Evolutionary conservation across 1,140 invertebrate genomes (phyloP).

Genomic region (Hypothenemus hampei): DNA sequence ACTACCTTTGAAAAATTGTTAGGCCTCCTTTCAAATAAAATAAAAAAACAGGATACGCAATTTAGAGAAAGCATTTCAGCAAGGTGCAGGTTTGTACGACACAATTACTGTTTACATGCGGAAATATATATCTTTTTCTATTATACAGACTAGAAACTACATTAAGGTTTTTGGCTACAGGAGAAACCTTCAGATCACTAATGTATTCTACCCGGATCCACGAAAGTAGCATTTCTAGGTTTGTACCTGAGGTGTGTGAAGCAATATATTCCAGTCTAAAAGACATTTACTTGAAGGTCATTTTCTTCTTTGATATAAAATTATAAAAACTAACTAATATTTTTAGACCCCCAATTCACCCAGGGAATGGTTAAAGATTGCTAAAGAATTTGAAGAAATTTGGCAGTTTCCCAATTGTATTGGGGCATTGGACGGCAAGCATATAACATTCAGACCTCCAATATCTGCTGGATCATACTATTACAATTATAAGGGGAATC

Average conservation of each 20-base stretch:
- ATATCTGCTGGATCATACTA: no score
- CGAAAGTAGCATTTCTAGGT: slow-evolving; percentile 6
- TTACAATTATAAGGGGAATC: no score
- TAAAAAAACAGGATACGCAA: background rate
- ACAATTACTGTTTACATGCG: background rate
- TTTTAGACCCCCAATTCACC: no score
- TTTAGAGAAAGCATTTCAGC: background rate
- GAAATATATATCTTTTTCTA: no score
- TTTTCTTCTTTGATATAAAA: no score
- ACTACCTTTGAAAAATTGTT: slow-evolving; percentile 20
- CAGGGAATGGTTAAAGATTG: no score
- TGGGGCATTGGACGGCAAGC: no score
- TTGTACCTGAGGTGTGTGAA: slow-evolving; percentile 8
- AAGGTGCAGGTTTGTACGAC: background rate
- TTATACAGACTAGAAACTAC: background rate
- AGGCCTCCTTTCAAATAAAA: background rate
- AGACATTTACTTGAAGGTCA: slow-evolving; percentile 31
- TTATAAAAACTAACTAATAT: no score
- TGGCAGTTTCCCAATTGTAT: slow-evolving; percentile 30
- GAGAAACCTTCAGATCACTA: slow-evolving; percentile 5
- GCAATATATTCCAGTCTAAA: slow-evolving; percentile 1
- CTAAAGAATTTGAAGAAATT: no score
- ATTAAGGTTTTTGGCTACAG: no score
- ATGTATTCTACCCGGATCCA: slow-evolving; percentile 15
- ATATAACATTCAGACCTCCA: no score